Percentiles rank a stretch among this genome's conserved stretches.
phyloP scores from a whole-genome alignment of 2,888 invertebrate genomes.

The Ormyrus rosae region DNA sequence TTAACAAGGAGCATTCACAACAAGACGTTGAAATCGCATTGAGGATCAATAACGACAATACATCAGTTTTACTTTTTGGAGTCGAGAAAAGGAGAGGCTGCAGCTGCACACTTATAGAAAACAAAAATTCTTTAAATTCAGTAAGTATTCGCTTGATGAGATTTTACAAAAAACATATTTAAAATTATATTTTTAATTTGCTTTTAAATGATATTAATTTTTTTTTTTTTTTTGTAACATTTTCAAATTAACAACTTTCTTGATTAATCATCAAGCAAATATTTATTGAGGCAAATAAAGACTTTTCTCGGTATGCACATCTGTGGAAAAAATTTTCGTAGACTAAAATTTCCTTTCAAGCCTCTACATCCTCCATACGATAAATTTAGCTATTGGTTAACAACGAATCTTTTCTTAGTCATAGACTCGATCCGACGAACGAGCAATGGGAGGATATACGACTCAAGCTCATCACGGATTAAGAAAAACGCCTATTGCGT shows the following conservation, averaged over 20 bases:
- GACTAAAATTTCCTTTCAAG: slow-evolving; percentile 26
- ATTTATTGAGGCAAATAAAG: slow-evolving; percentile 1
- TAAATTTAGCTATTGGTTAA: slow-evolving; percentile 51
- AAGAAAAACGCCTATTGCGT: slow-evolving; percentile 47
- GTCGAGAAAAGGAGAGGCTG: slow-evolving; percentile 47
- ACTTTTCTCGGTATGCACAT: slow-evolving; percentile 17
- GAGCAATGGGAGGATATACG: slow-evolving; percentile 37
- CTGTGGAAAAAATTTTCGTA: slow-evolving; percentile 2
- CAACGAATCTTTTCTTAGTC: slow-evolving; percentile 45
- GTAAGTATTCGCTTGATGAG: slow-evolving; percentile 1
- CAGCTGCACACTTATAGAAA: slow-evolving; percentile 24
- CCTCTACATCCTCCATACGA: slow-evolving; percentile 48
- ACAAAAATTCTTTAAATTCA: slow-evolving; percentile 7
- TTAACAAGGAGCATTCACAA: slow-evolving; percentile 51
- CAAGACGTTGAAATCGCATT: slow-evolving; percentile 39
- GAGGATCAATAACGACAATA: slow-evolving; percentile 54
- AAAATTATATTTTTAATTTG: too few relatives aligned
- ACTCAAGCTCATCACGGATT: slow-evolving; percentile 52
- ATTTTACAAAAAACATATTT: background rate
- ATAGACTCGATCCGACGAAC: slow-evolving; percentile 21
- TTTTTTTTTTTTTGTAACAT: slow-evolving; percentile 20
- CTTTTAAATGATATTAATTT: slow-evolving; percentile 28
- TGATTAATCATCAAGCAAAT: slow-evolving; percentile 10
- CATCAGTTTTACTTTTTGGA: slow-evolving; percentile 34
- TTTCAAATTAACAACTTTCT: slow-evolving; percentile 13